Percentiles rank a stretch among this genome's conserved stretches.
Conservation (phyloP, 2,888 invertebrate genomes). For the Patella depressa region DNA sequence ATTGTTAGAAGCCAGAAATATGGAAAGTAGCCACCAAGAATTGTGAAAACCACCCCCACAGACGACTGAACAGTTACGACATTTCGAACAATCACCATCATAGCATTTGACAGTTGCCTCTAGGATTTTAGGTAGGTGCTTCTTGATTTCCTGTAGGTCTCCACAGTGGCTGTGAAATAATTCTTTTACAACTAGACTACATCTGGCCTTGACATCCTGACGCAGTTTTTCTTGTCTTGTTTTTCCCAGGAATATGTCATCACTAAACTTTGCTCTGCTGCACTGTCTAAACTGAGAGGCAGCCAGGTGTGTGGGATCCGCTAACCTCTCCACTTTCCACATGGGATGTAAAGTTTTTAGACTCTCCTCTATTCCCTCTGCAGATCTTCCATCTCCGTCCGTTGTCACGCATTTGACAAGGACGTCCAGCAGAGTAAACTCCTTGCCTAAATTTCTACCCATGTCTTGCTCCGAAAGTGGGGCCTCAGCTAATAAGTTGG, state of each 20-base stretch:
- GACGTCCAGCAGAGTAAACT: not conserved
- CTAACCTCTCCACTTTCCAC: not conserved
- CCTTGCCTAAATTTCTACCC: not conserved
- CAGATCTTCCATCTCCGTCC: not conserved
- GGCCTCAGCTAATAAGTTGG: slow-evolving; percentile 9
- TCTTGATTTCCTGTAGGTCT: not conserved
- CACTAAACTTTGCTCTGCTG: not conserved
- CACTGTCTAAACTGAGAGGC: not conserved
- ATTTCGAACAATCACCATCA: not conserved
- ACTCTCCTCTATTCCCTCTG: not conserved
- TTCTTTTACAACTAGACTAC: no score
- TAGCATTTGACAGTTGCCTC: not conserved
- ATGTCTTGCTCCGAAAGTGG: slow-evolving; percentile 11
- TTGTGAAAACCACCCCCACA: no score
- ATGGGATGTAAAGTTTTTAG: not conserved
- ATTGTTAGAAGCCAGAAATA: no score
- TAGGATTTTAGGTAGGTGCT: not conserved
- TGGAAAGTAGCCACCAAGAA: no score
- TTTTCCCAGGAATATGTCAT: not conserved
- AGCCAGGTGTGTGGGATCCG: not conserved
- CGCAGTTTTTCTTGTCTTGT: no score
- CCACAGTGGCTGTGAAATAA: no score
- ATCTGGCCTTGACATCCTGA: no score
- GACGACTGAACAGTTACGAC: no score
- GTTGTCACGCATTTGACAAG: not conserved